Percentiles rank a stretch among this genome's conserved stretches.
Evolutionary conservation across 1,140 invertebrate species (phyloP).

Genomic region (Parasteatoda tepidariorum): DNA sequence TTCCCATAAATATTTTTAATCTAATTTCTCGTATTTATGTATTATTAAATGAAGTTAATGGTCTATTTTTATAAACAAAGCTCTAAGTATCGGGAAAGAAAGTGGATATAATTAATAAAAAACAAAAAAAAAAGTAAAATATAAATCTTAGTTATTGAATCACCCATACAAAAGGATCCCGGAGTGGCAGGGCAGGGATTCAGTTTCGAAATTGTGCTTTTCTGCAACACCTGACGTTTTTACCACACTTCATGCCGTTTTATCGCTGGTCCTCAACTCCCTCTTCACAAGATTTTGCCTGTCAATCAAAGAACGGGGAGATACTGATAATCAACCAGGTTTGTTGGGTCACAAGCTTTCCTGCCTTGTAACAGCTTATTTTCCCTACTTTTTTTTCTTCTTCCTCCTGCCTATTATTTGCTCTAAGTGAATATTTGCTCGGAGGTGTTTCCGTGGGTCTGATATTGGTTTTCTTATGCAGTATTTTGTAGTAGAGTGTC

Average conservation of each 20-base stretch:
- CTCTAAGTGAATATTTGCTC: too few species aligned
- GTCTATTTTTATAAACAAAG: too few species aligned
- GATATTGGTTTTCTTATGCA: too few species aligned
- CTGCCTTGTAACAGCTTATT: not conserved
- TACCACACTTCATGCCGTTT: conserved; percentile 48
- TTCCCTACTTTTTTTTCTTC: not conserved
- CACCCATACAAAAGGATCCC: conserved; percentile 10
- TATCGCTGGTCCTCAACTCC: conserved; percentile 32
- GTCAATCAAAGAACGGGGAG: conserved; percentile 28
- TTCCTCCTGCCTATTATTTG: too few species aligned
- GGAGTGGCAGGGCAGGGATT: conserved; percentile 6
- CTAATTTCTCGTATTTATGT: too few species aligned
- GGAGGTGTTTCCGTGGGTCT: too few species aligned
- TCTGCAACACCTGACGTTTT: conserved; percentile 55
- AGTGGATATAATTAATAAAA: too few species aligned
- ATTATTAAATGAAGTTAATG: too few species aligned
- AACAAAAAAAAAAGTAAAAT: not conserved
- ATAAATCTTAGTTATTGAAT: conserved; percentile 10
- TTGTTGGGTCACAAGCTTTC: not conserved
- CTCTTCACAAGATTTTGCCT: conserved; percentile 21
- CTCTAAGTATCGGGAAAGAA: too few species aligned
- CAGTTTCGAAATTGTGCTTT: conserved; percentile 13
- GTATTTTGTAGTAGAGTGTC: too few species aligned
- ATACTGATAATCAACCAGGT: conserved; percentile 10
- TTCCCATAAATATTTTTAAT: too few species aligned